Conservation (phyloP, 1,140 invertebrate genomes). For the Watersipora subatra region DNA sequence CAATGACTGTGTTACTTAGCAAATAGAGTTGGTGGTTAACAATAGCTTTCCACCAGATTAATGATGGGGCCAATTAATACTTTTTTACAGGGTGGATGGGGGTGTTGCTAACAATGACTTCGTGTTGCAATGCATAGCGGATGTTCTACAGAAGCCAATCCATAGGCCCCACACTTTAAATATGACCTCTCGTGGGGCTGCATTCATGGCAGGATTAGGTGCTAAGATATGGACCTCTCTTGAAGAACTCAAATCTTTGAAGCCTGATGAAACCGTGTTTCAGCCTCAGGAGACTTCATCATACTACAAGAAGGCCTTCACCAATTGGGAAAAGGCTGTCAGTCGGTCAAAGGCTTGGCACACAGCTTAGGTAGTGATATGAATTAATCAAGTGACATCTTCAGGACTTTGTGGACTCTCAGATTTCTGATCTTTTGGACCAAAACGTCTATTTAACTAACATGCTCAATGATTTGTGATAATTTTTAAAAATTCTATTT, state of each 20-base stretch:
- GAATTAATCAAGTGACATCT: too few relatives aligned
- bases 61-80: too few relatives aligned
- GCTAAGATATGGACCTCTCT: conserved; percentile 59
- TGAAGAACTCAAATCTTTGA: conserved; percentile 50
- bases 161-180: conserved; percentile 45
- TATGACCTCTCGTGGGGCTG: conserved; percentile 52
- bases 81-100: conserved; percentile 63
- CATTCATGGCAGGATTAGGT: conserved; percentile 64
- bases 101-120: conserved; percentile 84
- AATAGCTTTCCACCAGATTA: too few relatives aligned
- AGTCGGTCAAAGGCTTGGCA: conserved; percentile 42
- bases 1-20: too few relatives aligned
- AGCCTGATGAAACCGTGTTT: conserved; percentile 50
- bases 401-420: too few relatives aligned
- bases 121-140: conserved; percentile 68
- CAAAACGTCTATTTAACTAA: too few relatives aligned
- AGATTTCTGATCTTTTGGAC: too few relatives aligned
- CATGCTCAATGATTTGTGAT: too few relatives aligned
- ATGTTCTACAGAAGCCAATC: conserved; percentile 58
- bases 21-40: too few relatives aligned
- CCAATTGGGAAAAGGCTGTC: conserved; percentile 54
- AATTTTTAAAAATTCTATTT: too few relatives aligned
- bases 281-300: conserved; percentile 22
- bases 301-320: conserved; percentile 18
- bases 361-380: too few relatives aligned